Evolutionary conservation across 2,888 invertebrate genomes (phyloP).

Genomic region (Stenodema calcarata): DNA sequence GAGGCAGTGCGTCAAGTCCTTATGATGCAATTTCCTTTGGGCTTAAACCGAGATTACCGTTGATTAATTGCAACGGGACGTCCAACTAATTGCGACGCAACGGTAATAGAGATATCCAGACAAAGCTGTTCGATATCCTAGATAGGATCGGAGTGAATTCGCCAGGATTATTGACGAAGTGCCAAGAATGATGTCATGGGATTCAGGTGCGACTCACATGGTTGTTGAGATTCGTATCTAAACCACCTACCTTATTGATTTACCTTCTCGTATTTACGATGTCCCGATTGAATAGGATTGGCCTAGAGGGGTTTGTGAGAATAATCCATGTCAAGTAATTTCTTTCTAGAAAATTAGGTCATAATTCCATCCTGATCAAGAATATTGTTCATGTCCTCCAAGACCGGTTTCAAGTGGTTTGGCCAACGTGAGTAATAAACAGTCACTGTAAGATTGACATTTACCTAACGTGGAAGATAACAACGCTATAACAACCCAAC

Average conservation of each 20-base stretch:
- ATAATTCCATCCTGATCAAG: too few species aligned
- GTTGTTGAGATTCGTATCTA: not conserved
- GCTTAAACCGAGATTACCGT: not conserved
- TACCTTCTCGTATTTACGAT: not conserved
- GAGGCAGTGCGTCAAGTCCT: not conserved
- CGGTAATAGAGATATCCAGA: not conserved
- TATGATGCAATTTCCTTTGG: not conserved
- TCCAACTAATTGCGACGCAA: not conserved
- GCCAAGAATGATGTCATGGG: not conserved
- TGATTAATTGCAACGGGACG: not conserved
- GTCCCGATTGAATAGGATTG: not conserved
- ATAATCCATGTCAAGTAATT: too few species aligned
- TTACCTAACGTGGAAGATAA: too few species aligned
- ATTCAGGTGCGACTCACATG: not conserved
- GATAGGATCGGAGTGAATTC: not conserved
- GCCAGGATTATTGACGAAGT: not conserved
- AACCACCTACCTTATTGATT: not conserved
- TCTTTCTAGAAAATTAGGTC: too few species aligned
- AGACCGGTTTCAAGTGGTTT: too few species aligned
- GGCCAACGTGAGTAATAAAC: too few species aligned
- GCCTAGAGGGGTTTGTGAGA: too few species aligned
- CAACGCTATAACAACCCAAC: too few species aligned
- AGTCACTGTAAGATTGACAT: too few species aligned
- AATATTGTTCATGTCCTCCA: too few species aligned
- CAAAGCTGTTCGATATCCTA: not conserved